Evolutionary conservation across 2,113 vertebrate genomes (phyloP).

Genomic region (Oostethus manadensis): DNA sequence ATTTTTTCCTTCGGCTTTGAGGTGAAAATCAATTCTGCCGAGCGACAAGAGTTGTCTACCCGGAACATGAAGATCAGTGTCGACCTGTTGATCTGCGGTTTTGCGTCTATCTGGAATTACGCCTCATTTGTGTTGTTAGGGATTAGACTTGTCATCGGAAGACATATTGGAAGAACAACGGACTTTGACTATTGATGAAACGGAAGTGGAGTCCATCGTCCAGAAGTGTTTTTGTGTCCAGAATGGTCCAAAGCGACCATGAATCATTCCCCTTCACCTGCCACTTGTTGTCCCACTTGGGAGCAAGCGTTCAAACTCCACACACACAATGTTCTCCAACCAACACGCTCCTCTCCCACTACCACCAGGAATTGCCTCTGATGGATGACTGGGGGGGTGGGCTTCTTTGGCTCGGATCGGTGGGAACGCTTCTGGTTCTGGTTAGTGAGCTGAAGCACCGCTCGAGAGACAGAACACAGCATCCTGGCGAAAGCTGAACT

Average conservation of each 20-base stretch:
- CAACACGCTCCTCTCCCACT: conserved; percentile 34
- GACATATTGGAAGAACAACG: too few relatives aligned
- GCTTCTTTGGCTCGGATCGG: conserved; percentile 67
- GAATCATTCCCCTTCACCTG: conserved; percentile 67
- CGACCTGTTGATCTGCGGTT: too few relatives aligned
- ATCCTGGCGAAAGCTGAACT: conserved; percentile 53
- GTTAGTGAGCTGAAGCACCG: conserved; percentile 69
- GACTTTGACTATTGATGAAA: too few relatives aligned
- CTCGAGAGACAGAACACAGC: conserved; percentile 46
- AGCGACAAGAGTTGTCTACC: too few relatives aligned
- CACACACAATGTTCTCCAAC: conserved; percentile 22
- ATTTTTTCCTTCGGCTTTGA: too few relatives aligned
- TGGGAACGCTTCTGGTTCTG: conserved; percentile 83
- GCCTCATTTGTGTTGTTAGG: too few relatives aligned
- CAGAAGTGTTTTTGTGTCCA: too few relatives aligned
- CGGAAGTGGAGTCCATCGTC: background rate
- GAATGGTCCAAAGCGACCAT: conserved; percentile 36
- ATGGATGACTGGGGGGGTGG: conserved; percentile 67
- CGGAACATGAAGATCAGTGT: too few relatives aligned
- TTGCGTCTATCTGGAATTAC: too few relatives aligned
- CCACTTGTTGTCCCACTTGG: conserved; percentile 50
- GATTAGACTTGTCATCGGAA: too few relatives aligned
- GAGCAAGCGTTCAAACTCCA: conserved; percentile 45
- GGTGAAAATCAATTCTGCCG: too few relatives aligned
- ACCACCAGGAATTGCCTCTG: conserved; percentile 67